Evolutionary conservation across 2,888 invertebrate genomes (phyloP), one percentile per base, ranked within the genome.

Genomic region (Litoditis marina): DNA sequence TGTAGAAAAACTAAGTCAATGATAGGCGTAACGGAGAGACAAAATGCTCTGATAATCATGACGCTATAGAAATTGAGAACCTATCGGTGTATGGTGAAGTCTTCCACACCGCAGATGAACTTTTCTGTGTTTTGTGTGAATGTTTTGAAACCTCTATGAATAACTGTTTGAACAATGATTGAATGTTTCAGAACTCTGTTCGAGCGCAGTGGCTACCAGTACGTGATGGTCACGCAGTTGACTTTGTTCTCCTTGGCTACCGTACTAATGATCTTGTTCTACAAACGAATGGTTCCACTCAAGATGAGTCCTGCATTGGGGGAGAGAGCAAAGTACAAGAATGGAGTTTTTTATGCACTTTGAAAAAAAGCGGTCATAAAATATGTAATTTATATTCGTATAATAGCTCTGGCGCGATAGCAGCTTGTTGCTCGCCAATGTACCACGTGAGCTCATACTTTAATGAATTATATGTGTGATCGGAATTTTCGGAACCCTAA

Each of bases 181-280:
- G 39, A 36, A 47, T 16, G 52, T 47, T 69, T 32, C 56, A 72
- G 69, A 39, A 66, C 63, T 44, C 63, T 74, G 13, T 74, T 71
- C 63, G 69, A 74, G 60, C 63, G 70, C 50, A 63, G 66, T n/a
- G 74, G 74, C 27, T 74, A 71, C 55, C 61, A 64, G 31, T 69
- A 63, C 54, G 68, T 72, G 16, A 68, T 66, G 22, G 30, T 68
- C 28, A 53, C 65, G 0, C 69, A 74, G 49, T 59, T 67, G 3
- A 34, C 49, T 8, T 63, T 68, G 22, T 55, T 71, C 0, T 30
- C 67, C 31, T 55, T 74, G 4, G 74, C 65, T 8, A 55, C 65
- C 54, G 1, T 69, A 2, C 57, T 74, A 11, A 46, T 70, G 19
- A 0, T 50, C 2, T 8, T 71, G 8, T 70, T 69, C 63, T 70